Evolutionary conservation across 2,113 vertebrate species (phyloP), one percentile per base, ranked within the genome.

Genomic region (Todiramphus chloris): DNA sequence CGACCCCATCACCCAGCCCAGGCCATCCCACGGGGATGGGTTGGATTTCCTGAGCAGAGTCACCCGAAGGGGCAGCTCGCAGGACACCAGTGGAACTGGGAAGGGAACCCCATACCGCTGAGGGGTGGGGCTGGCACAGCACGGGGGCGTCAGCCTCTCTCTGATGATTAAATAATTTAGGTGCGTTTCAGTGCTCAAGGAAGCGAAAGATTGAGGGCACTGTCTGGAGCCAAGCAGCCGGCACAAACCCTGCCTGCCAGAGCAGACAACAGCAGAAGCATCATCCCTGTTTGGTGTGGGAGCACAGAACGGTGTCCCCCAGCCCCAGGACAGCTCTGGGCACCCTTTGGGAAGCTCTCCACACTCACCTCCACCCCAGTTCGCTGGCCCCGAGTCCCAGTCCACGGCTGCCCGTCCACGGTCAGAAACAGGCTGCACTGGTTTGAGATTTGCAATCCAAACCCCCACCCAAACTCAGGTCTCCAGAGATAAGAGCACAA

Each of bases 401-500:
- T 62, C 39, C 33, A 33, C 41, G n/a, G 68, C 68, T 13, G 83
- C 74, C 80, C 17, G 15, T 58, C 79, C 83, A 85, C 72, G 64
- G 83, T 60, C 81, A 75, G 18, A 59, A 93, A 94, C 93, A 78
- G 94, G 96, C 92, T 91, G 95, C 79, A 24, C 82, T 85, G 95
- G 83, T 90, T 93, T 85, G 79, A 31, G 93, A 39, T 67, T 90
- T 62, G 93, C 88, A 83, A 90, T 18, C 80, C 79, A 41, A 97
- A 79, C 94, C 83, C 94, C 93, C 95, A 92, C 94, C 93, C 95
- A 83, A 79, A 33, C 95, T 44, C 92, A 93, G 89, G 90, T 92
- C 95, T 95, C 91, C 91, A 30, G 95, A 92, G 96, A 94, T 94
- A 96, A 95, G 94, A 95, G 95, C 95, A 96, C 95, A 97, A 97